These are phyloP conservation scores for Rhagophthalmus giganteus DNA, from an alignment of 2,888 invertebrate genomes.

Conservation along the genomic window DNA sequence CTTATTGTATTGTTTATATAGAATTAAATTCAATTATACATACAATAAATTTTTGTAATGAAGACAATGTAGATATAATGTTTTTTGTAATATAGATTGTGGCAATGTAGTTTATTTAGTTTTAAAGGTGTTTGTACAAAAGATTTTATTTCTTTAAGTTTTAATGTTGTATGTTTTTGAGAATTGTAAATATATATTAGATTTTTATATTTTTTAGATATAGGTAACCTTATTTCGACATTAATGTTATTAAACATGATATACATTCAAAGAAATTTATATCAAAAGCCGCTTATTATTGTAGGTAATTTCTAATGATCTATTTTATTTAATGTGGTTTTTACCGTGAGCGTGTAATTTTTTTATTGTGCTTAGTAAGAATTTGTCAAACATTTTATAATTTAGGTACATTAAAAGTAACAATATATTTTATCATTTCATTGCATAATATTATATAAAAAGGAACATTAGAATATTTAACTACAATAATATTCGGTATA, in stretches of 20 bases:
- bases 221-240: conserved; percentile 18
- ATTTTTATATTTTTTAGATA: conserved; percentile 23
- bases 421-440: too few species aligned
- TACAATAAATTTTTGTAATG: conserved; percentile 25
- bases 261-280: background rate
- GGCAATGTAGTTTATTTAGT: conserved; percentile 29
- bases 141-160: conserved; percentile 21
- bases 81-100: conserved; percentile 27
- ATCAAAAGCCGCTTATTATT: too few species aligned
- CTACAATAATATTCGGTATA: too few species aligned
- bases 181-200: conserved; percentile 24
- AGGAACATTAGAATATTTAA: too few species aligned
- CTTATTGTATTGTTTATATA: conserved; percentile 37
- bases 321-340: too few species aligned
- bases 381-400: too few species aligned
- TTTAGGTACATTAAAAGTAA: too few species aligned
- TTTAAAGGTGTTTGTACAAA: conserved; percentile 33
- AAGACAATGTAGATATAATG: conserved; percentile 25
- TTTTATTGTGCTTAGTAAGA: too few species aligned
- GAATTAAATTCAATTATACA: conserved; percentile 24
- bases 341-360: too few species aligned
- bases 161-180: conserved; percentile 15
- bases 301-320: too few species aligned
- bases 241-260: background rate
- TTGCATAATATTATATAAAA: too few species aligned